Evolutionary conservation across 2,113 vertebrate species (phyloP), one percentile per base, ranked within the genome.

Genomic region (Prunella himalayana): DNA sequence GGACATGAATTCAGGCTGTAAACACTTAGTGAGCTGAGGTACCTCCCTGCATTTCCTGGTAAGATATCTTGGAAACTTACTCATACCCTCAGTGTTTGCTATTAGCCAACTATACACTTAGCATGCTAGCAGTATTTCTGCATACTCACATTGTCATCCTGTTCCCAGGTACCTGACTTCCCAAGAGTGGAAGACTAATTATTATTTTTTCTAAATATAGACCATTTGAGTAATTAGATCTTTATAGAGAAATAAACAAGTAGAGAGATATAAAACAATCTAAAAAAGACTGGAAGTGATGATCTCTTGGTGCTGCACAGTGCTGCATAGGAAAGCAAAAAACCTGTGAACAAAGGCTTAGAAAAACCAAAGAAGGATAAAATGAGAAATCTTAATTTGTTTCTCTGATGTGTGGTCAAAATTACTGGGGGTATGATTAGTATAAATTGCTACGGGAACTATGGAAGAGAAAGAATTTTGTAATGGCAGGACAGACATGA

Each of bases 161-260:
- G 11, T 80, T 86, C 42, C 1, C 1, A 83, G 75, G 37, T 88
- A 91, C 37, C 78, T 72, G 57, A 69, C n/a, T 85, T 88, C 75
- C 57, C n/a, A 59, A 17, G 45, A 80, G 28, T 82, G 41, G 63
- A 90, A 86, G 75, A 65, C n/a, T 73, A 90, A 80, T 41, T 87
- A 47, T 85, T 84, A 79, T 92, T 96, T 95, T 17, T 73, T 90
- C 64, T 82, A 90, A 91, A 92, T 84, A 82, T 64, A 94, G 72
- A 73, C 10, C 6, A 21, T 92, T 96, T 87, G 66, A 75, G 35
- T 81, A 95, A 94, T 95, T 86, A 95, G 79, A 84, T 33, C n/a
- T 88, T 60, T 81, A 27, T 37, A 13, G 49, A 68, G 45, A 70
- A 86, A 93, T 75, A 93, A 92, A 54, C n/a, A 80, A 77, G n/a